Evolutionary conservation across 2,888 invertebrate genomes (phyloP).

Genomic region (Eumerus sabulonum): DNA sequence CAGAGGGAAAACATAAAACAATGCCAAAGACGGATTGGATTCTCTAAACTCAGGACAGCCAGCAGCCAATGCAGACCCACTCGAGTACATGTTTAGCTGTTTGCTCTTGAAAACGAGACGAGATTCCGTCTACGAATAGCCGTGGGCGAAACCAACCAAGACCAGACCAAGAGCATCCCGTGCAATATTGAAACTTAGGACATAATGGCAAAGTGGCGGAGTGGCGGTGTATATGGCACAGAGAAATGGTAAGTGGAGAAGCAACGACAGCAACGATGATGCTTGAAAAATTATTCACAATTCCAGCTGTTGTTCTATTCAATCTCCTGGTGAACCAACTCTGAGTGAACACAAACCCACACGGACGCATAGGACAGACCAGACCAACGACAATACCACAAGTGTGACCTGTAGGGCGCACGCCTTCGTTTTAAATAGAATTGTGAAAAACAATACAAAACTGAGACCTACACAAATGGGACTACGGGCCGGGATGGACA

Average conservation of each 20-base stretch:
- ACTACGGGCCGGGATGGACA: background rate
- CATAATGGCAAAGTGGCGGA: slow-evolving; percentile 12
- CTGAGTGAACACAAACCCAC: background rate
- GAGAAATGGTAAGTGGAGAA: slow-evolving; percentile 7
- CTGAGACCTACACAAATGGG: slow-evolving; percentile 38
- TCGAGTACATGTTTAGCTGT: background rate
- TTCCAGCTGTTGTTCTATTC: slow-evolving; percentile 50
- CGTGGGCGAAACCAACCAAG: slow-evolving; percentile 15
- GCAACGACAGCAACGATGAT: slow-evolving; percentile 15
- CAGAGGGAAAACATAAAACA: slow-evolving; percentile 64
- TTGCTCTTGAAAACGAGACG: slow-evolving; percentile 8
- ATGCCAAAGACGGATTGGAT: slow-evolving; percentile 66
- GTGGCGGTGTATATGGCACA: no score
- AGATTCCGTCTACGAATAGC: background rate
- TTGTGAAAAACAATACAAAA: slow-evolving; percentile 45
- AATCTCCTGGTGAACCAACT: slow-evolving; percentile 31
- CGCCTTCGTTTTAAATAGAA: slow-evolving; percentile 42
- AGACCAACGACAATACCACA: slow-evolving; percentile 1
- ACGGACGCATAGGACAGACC: slow-evolving; percentile 12
- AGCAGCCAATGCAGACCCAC: slow-evolving; percentile 7
- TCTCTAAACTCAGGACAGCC: slow-evolving; percentile 50
- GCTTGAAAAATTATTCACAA: slow-evolving; percentile 52
- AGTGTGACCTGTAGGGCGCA: background rate
- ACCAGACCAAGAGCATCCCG: background rate
- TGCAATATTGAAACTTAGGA: slow-evolving; percentile 55